Evolutionary conservation across 2,797 vertebrate genomes (phyloP).

Genomic region (Alectoris magna): DNA sequence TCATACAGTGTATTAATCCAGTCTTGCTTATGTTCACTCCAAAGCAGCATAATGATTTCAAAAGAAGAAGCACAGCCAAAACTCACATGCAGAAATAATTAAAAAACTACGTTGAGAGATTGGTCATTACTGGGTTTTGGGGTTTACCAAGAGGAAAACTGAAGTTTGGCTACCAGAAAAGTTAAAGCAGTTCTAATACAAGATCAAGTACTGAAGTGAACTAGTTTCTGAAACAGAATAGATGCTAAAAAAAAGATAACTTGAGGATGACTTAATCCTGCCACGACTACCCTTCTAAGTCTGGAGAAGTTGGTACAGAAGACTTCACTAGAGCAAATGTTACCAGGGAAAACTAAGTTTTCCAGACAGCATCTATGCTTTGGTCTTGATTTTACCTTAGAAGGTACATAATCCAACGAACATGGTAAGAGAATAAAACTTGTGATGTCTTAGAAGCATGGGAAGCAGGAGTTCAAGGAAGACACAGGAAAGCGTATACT

Average conservation of each 20-base stretch:
- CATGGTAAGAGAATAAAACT: background rate
- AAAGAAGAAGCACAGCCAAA: conserved; percentile 72
- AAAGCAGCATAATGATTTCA: conserved; percentile 60
- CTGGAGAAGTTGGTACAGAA: background rate
- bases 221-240: background rate
- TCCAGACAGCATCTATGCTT: background rate
- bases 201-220: background rate
- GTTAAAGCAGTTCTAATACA: background rate
- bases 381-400: background rate
- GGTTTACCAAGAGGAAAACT: background rate
- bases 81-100: conserved; percentile 63
- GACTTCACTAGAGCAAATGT: background rate
- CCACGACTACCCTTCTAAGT: background rate
- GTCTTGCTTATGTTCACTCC: conserved; percentile 71
- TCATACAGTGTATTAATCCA: conserved; percentile 73
- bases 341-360: background rate
- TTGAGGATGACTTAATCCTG: background rate
- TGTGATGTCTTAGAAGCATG: background rate
- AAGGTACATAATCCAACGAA: background rate
- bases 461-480: background rate
- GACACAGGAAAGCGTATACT: background rate
- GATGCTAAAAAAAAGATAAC: background rate
- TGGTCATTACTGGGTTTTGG: background rate
- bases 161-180: background rate
- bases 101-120: conserved; percentile 29